Conservation (phyloP, 1,140 invertebrate species). For the Diabrotica virgifera region DNA sequence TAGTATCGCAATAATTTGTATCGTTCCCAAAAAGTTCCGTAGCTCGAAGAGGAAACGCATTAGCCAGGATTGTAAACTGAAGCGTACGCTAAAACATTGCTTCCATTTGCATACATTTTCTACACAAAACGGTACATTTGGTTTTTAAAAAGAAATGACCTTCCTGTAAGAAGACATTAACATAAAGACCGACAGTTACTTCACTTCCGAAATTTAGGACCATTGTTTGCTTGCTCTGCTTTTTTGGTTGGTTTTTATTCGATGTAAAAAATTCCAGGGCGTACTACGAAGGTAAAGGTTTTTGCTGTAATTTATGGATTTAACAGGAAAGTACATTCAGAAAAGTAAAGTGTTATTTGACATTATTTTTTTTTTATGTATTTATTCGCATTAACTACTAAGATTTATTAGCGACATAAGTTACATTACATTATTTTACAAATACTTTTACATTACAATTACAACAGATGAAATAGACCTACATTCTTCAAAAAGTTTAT, state of each 20-base stretch:
- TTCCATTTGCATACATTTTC: slow-evolving; percentile 20
- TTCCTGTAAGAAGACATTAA: slow-evolving; percentile 8
- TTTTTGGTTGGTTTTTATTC: background rate
- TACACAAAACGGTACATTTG: slow-evolving; percentile 1
- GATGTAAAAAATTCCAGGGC: background rate
- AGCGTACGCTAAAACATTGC: slow-evolving; percentile 15
- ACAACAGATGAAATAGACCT: too few species aligned
- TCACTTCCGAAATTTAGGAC: slow-evolving; percentile 6
- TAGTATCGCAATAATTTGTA: background rate
- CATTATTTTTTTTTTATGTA: too few species aligned
- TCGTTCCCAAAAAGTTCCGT: background rate
- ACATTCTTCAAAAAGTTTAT: too few species aligned
- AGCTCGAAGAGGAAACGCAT: slow-evolving; percentile 9
- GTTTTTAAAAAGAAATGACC: slow-evolving; percentile 13
- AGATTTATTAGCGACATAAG: too few species aligned
- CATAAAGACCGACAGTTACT: slow-evolving; percentile 8
- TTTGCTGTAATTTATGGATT: too few species aligned
- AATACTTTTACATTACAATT: too few species aligned
- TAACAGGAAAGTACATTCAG: too few species aligned
- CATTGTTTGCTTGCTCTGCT: background rate
- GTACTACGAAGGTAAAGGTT: background rate
- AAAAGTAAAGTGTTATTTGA: too few species aligned
- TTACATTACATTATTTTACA: too few species aligned
- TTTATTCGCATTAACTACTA: too few species aligned
- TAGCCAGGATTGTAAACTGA: slow-evolving; percentile 14